phyloP scores from a whole-genome alignment of 2,113 vertebrate species.

The pig (Sus scrofa) region DNA sequence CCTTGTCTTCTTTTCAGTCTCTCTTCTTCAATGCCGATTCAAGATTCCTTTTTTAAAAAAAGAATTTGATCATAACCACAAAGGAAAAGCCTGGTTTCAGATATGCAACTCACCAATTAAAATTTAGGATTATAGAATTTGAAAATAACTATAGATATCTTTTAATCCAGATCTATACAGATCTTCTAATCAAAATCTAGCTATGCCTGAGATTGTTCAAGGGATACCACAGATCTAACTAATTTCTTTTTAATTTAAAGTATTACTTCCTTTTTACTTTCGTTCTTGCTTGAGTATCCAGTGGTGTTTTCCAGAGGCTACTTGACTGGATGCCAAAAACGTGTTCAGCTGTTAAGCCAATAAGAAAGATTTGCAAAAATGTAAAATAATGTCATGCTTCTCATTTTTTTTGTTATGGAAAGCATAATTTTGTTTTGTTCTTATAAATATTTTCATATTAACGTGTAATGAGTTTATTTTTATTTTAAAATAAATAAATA shows the following conservation, averaged over 20 bases:
- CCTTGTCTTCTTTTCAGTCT: background rate
- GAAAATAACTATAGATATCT: background rate
- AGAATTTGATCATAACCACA: background rate
- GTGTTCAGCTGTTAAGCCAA: background rate
- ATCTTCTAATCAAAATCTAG: background rate
- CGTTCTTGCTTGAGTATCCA: background rate
- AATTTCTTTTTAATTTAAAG: background rate
- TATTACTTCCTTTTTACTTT: background rate
- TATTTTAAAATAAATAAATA: slow-evolving; percentile 45
- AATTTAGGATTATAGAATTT: background rate
- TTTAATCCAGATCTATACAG: background rate
- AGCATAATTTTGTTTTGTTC: background rate
- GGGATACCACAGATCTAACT: background rate
- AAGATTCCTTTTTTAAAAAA: background rate
- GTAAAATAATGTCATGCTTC: background rate
- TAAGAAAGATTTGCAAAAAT: background rate
- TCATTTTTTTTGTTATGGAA: slow-evolving; percentile 21
- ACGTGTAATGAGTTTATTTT: background rate
- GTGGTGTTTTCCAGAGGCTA: background rate
- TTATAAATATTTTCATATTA: background rate
- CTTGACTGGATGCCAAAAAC: background rate
- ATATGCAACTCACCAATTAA: slow-evolving; percentile 11
- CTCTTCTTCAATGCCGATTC: background rate
- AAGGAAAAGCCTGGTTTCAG: background rate
- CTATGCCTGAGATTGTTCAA: background rate